phyloP scores from a whole-genome alignment of 2,797 vertebrate species.

The Bryconaethiops microstoma region DNA sequence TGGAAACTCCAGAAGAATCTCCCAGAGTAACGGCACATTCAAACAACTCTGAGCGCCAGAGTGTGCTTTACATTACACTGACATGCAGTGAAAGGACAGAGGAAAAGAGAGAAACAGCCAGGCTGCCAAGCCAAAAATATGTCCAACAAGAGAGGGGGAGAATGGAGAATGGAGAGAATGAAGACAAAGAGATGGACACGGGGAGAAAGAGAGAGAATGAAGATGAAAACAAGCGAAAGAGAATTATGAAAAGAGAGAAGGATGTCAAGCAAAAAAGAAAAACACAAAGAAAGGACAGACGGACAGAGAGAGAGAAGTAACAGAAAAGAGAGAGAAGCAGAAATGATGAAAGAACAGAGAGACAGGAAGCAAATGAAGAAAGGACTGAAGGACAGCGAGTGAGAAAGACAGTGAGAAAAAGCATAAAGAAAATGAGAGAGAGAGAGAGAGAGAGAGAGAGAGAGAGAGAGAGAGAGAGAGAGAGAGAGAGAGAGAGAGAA shows the following conservation, averaged over 20 bases:
- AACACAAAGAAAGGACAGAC: too few relatives aligned
- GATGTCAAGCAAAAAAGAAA: too few relatives aligned
- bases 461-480: background rate
- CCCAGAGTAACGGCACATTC: background rate
- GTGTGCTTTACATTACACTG: background rate
- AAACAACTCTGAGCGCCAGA: background rate
- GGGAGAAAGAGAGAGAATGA: too few relatives aligned
- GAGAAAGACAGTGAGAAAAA: too few relatives aligned
- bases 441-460: background rate
- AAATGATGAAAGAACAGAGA: too few relatives aligned
- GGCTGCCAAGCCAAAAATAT: background rate
- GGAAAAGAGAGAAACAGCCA: background rate
- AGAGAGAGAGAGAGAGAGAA: background rate
- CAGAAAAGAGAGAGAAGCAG: background rate
- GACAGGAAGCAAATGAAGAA: too few relatives aligned
- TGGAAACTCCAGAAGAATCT: constrained; percentile 33
- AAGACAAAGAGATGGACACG: background rate
- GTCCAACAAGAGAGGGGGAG: background rate
- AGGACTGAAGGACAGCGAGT: too few relatives aligned
- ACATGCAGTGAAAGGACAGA: background rate
- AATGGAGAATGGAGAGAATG: background rate
- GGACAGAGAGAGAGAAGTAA: too few relatives aligned
- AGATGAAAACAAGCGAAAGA: too few relatives aligned
- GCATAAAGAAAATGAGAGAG: too few relatives aligned
- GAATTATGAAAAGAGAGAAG: too few relatives aligned